Base-by-base conservation (phyloP, 2,888 invertebrate genomes). In the Tetanocera ferruginea region DNA sequence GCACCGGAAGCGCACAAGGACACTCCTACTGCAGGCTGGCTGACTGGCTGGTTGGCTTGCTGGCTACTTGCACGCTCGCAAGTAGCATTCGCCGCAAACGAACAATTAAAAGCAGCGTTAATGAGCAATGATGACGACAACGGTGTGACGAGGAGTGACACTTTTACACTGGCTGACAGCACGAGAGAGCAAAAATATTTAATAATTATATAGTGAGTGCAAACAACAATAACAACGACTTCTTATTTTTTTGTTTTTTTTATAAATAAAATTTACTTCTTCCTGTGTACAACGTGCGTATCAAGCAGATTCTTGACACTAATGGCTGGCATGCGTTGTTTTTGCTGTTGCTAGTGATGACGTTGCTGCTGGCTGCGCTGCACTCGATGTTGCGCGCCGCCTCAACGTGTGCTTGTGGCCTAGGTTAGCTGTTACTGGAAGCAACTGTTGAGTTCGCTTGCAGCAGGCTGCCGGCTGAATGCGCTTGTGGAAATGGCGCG, bases 401-500 rank as follows among this genome's bases (percentile, higher is more conserved):
- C 34, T 34, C 64, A 34, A n/a, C 57, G 55, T 72, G 34, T 34
- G 72, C 60, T 28, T 57, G 72, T 57, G 72, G 72, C 49, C 11
- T 34, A 34, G 37, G 1, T 34, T 64, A 6, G 31, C 49, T 69
- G 23, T 17, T 25, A 14, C 19, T 57, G 72, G 37, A 34, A 72
- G 60, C 72, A 75, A 49, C 75, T 66, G 67, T 55, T 67, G 75
- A 75, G 55, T 75, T 34, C 37, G 17, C 64, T 62, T 62, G 67
- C 75, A n/a, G 37, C 43, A 37, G 37, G 57, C 60, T 43, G 66
- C 43, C 14, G 43, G 52, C 31, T 17, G 14, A 28, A 55, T 28
- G 51, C 28, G 74, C 51, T 60, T 74, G 74, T 34, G 64, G 79
- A 80, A 80, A 81, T 79, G 78, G 79, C 78, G 79, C 62, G 77